Percentiles rank a stretch among this genome's conserved stretches.
These are phyloP conservation scores for Pimpla rufipes DNA, from an alignment of 2,888 invertebrate genomes.

Conservation along the genomic window DNA sequence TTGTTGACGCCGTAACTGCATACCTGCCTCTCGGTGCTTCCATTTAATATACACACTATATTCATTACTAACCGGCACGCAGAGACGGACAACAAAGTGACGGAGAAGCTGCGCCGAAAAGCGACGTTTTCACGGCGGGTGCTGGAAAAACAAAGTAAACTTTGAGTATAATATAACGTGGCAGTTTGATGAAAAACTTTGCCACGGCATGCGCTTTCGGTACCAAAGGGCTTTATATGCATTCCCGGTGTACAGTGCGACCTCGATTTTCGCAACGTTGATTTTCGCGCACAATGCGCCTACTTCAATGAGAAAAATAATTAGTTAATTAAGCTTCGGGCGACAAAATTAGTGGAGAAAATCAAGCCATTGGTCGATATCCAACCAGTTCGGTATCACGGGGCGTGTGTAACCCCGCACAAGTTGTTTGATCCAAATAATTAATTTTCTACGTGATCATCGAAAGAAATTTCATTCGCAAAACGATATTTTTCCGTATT, in stretches of 20 bases:
- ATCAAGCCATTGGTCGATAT: not conserved
- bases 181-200: constrained; percentile 52
- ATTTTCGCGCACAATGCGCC: no score
- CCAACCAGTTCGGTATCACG: not conserved
- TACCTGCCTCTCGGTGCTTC: not conserved
- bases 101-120: constrained; percentile 10
- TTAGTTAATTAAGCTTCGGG: not conserved
- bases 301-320: no score
- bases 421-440: no score
- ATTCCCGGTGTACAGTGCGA: not conserved
- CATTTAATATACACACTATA: constrained; percentile 14
- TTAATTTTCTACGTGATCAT: no score
- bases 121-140: constrained; percentile 25
- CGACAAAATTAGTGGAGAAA: not conserved
- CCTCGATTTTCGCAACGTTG: no score
- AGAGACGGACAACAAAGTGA: constrained; percentile 11
- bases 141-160: constrained; percentile 6
- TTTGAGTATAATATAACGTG: constrained; percentile 43
- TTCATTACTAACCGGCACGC: not conserved
- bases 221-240: not conserved
- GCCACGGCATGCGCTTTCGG: constrained; percentile 8
- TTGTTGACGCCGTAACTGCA: constrained; percentile 15
- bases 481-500: no score
- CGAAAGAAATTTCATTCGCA: no score
- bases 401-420: no score